phyloP scores from a whole-genome alignment of 2,888 invertebrate genomes.

The Acanthacorydalis orientalis region DNA sequence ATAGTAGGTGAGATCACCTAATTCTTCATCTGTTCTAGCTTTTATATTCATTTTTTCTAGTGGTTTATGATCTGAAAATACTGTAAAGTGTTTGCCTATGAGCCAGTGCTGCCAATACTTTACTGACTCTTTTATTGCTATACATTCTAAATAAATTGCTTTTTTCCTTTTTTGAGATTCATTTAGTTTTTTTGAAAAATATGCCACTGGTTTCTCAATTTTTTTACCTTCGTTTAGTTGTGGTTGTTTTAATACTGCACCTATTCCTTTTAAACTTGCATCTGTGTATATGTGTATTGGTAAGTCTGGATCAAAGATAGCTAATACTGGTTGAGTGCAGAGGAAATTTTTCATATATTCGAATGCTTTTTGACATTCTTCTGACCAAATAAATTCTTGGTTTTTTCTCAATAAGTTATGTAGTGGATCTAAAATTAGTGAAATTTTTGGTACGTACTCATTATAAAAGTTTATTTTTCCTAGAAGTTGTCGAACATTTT shows the following conservation, averaged over 20 bases:
- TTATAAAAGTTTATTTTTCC: slow-evolving; percentile 11
- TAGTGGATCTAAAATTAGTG: slow-evolving; percentile 10
- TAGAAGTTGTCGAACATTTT: slow-evolving; percentile 10
- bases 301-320: slow-evolving; percentile 11
- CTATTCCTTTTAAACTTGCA: slow-evolving; percentile 12
- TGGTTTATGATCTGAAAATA: slow-evolving; percentile 9
- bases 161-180: slow-evolving; percentile 10
- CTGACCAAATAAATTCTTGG: slow-evolving; percentile 10
- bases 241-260: slow-evolving; percentile 12
- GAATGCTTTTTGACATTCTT: slow-evolving; percentile 10
- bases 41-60: slow-evolving; percentile 11
- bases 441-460: slow-evolving; percentile 8
- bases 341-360: slow-evolving; percentile 9
- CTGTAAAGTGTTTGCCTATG: slow-evolving; percentile 7
- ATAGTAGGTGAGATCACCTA: slow-evolving; percentile 11
- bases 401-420: slow-evolving; percentile 11
- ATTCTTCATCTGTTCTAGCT: slow-evolving; percentile 11
- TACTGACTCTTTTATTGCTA: slow-evolving; percentile 10
- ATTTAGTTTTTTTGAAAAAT: slow-evolving; percentile 9
- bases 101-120: slow-evolving; percentile 10
- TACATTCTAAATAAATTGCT: slow-evolving; percentile 9
- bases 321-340: slow-evolving; percentile 12
- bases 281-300: slow-evolving; percentile 12
- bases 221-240: slow-evolving; percentile 4
- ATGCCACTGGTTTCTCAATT: slow-evolving; percentile 8